Base-by-base conservation (phyloP, 2,888 invertebrate species). In the Acanthosepion esculentum region DNA sequence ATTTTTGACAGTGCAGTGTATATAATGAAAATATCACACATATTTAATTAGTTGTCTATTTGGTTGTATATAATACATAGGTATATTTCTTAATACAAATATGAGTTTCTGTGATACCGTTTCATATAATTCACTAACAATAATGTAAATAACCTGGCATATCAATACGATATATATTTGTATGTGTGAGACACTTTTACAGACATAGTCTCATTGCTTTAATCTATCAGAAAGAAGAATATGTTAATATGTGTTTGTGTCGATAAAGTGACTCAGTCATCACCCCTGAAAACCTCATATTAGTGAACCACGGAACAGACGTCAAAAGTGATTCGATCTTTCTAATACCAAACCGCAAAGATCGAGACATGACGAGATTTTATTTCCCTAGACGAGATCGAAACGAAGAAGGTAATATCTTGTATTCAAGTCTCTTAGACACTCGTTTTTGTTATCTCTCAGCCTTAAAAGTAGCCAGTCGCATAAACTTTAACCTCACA, bases 341-440 rank as follows among this genome's bases (percentile, higher is more conserved):
- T 7, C n/a, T 33, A 78, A 78, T 12, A 78, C n/a, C 33, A 78
- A n/a, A n/a, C 78, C 15, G 78, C n/a, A 78, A 78, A 78, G 78
- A 78, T 78, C 78, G 78, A n/a, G 78, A n/a, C 78, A n/a, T 78
- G 78, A n/a, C 78, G 78, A 78, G n/a, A 78, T 78, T 78, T 78
- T 78, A 78, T 78, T 78, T 78, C 78, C 78, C 78, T 5, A 78
- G 78, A 78, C 78, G 78, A n/a, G 18, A 15, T n/a, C 78, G 78
- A 78, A n/a, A n/a, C n/a, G n/a, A n/a, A n/a, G 78, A 78, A 78
- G 78, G 15, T 78, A 78, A 78, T 78, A 78, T 78, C n/a, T 78
- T 8, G n/a, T 78, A 78, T n/a, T 78, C 78, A 78, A n/a, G 12
- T 78, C 78, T n/a, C 12, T 78, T n/a, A 78, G 12, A 10, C n/a